These are phyloP conservation scores for Ailuropoda melanoleuca DNA, from an alignment of 2,113 vertebrate species.

Conservation along the genomic window DNA sequence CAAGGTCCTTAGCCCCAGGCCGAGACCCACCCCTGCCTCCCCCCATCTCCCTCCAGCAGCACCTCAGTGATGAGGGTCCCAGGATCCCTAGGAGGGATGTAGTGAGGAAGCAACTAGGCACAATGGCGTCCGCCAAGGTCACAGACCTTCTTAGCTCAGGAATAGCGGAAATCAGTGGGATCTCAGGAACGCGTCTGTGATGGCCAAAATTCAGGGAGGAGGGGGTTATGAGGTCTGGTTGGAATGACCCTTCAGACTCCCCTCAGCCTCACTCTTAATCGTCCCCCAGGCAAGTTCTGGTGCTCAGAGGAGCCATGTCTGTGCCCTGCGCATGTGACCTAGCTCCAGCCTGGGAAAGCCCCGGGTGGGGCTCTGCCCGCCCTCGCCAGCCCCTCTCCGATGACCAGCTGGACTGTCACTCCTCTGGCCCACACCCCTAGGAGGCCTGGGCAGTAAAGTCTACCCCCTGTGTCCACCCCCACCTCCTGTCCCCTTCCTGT, in stretches of 20 bases:
- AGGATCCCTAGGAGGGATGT: background rate
- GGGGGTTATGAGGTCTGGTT: background rate
- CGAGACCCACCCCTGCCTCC: background rate
- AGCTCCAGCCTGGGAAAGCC: constrained; percentile 1
- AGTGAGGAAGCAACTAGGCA: background rate
- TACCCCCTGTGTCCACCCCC: background rate
- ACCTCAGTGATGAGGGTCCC: background rate
- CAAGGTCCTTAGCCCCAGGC: background rate
- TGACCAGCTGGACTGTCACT: background rate
- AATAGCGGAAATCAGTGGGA: background rate
- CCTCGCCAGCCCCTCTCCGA: background rate
- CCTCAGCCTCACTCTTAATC: background rate
- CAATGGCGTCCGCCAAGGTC: background rate
- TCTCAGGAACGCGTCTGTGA: background rate
- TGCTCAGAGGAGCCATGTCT: background rate
- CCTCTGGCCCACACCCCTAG: background rate
- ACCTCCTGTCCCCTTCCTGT: background rate
- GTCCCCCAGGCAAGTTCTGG: background rate
- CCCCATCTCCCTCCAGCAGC: background rate
- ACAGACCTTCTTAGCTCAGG: background rate
- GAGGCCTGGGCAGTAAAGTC: background rate
- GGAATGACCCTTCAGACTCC: background rate
- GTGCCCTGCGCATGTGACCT: background rate
- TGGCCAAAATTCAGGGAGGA: background rate
- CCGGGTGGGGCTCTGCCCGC: background rate